phyloP scores from a whole-genome alignment of 2,888 invertebrate species.

The Ernsta delagoae region DNA sequence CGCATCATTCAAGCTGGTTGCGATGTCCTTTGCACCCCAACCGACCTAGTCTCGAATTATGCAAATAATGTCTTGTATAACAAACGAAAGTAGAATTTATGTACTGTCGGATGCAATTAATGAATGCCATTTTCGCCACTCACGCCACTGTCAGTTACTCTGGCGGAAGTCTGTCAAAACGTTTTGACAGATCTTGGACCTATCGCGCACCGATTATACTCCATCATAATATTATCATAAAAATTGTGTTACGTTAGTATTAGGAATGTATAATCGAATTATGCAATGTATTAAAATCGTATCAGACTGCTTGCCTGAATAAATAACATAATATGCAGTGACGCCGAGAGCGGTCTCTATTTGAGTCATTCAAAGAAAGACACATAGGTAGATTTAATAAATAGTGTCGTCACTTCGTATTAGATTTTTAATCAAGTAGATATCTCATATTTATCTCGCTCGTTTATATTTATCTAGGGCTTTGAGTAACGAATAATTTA shows the following conservation, averaged over 20 bases:
- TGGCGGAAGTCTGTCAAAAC: constrained; percentile 61
- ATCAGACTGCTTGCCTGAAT: constrained; percentile 16
- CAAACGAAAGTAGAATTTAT: constrained; percentile 74
- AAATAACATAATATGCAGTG: constrained; percentile 15
- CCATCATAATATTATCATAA: constrained; percentile 42
- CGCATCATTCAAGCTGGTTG: too few species aligned
- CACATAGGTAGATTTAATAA: too few species aligned
- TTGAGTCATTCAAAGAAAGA: neutral
- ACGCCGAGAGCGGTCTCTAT: neutral
- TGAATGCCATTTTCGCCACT: constrained; percentile 67
- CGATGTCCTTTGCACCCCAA: too few species aligned
- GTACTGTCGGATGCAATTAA: constrained; percentile 69
- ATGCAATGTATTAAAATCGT: constrained; percentile 30
- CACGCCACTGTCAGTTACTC: constrained; percentile 57
- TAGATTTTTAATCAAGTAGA: too few species aligned
- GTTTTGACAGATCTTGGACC: constrained; percentile 55
- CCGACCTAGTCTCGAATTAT: constrained; percentile 41
- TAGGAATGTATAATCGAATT: constrained; percentile 28
- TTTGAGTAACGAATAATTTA: too few species aligned
- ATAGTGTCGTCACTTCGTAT: too few species aligned
- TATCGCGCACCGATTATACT: constrained; percentile 44
- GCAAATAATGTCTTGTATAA: constrained; percentile 65
- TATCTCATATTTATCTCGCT: too few species aligned
- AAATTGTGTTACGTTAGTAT: constrained; percentile 27
- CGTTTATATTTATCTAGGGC: too few species aligned